These are phyloP conservation scores for Amphiduros pacificus DNA, from an alignment of 2,888 invertebrate species.

Conservation along the genomic window DNA sequence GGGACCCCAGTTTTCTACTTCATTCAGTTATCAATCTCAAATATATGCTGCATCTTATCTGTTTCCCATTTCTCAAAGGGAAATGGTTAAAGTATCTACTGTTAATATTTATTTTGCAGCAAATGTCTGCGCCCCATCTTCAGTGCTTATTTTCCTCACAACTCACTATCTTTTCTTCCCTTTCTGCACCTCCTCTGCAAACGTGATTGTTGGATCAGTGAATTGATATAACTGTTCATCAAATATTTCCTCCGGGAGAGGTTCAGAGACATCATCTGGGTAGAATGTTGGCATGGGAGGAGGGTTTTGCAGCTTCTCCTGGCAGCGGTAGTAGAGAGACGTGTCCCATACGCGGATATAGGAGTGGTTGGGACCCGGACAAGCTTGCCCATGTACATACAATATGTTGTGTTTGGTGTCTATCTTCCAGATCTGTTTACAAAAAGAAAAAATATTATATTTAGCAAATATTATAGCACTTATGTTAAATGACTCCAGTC, in stretches of 20 bases:
- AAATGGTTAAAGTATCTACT: too few species aligned
- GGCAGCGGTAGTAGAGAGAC: conserved; percentile 63
- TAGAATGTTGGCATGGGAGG: conserved; percentile 82
- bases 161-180: background rate
- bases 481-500: too few species aligned
- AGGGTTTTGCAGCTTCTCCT: conserved; percentile 48
- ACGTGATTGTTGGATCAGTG: conserved; percentile 65
- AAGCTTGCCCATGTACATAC: conserved; percentile 79
- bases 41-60: too few species aligned
- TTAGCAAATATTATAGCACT: too few species aligned
- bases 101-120: too few species aligned
- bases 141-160: background rate
- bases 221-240: conserved; percentile 77
- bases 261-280: conserved; percentile 66
- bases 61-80: too few species aligned
- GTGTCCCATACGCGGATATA: conserved; percentile 76
- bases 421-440: conserved; percentile 82
- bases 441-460: conserved; percentile 3
- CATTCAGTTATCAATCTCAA: too few species aligned
- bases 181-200: conserved; percentile 1
- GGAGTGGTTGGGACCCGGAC: conserved; percentile 80
- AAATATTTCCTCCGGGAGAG: conserved; percentile 73
- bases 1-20: too few species aligned
- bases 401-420: conserved; percentile 93
- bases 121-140: too few species aligned